phyloP scores from a whole-genome alignment of 2,888 invertebrate genomes.

The Dinocampus coccinellae region DNA sequence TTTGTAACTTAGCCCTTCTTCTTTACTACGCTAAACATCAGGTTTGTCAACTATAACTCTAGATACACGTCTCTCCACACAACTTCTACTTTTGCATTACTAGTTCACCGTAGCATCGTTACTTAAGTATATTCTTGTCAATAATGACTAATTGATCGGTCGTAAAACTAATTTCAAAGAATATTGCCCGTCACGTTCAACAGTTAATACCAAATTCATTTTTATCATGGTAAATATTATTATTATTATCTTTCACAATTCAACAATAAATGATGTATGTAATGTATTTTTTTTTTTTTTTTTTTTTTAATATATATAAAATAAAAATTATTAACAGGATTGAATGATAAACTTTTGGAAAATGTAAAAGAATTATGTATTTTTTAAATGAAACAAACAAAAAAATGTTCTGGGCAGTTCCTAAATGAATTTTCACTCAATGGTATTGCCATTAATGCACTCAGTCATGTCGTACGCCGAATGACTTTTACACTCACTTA shows the following conservation, averaged over 20 bases:
- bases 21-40: neutral
- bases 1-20: neutral
- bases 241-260: no score
- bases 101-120: conserved; percentile 30
- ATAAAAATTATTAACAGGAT: no score
- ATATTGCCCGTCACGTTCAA: neutral
- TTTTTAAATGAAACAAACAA: no score
- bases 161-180: conserved; percentile 17
- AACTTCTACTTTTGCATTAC: conserved; percentile 14
- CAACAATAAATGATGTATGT: no score
- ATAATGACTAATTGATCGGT: conserved; percentile 38
- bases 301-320: no score
- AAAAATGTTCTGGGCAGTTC: neutral
- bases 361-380: no score
- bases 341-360: no score
- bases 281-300: no score
- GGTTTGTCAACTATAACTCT: neutral
- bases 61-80: neutral
- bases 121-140: conserved; percentile 33
- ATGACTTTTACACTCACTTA: conserved; percentile 33
- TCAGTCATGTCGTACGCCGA: conserved; percentile 12
- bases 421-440: conserved; percentile 10
- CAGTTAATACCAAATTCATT: neutral
- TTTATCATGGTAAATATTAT: no score
- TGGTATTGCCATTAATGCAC: conserved; percentile 18